Evolutionary conservation across 2,888 invertebrate genomes (phyloP), one percentile per base, ranked within the genome.

Genomic region (Acrobasis consociella): DNA sequence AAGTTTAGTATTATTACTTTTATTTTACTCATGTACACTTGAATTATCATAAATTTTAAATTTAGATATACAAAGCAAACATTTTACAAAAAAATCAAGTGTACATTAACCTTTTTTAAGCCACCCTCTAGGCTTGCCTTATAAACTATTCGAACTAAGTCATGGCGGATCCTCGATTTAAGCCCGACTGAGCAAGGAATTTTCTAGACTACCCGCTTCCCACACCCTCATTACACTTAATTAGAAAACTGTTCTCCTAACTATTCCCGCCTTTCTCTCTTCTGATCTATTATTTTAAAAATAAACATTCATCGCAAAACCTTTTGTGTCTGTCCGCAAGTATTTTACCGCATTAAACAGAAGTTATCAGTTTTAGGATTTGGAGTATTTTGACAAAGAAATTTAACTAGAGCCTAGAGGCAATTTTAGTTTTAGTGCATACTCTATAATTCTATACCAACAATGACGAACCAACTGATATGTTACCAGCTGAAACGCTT

Each of bases 161-260:
- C 39, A 16, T 42, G 16, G 15, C 17, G 55, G 55, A 56, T 53
- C 37, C n/a, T 5, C 55, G 55, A 42, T 56, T 42, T 17, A 56
- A 56, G 56, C 42, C 17, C 22, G 22, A 22, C 17, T 56, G 56
- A 56, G 42, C 16, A 59, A 59, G 38, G 49, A 59, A 50, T 59
- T 51, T 51, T 49, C 59, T 49, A 37, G 49, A 59, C 49, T 50
- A 46, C 49, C 49, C 50, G 46, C 11, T 38, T n/a, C n/a, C 49
- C 49, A 59, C 49, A 59, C 59, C 49, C 49, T 49, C 59, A 59
- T 59, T 59, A 50, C 38, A 50, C 49, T 50, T 50, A 59, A 59
- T 56, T 56, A 56, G 56, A 56, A 56, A 56, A 56, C 56, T 56
- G 39, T 46, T 56, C 56, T 2, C 42, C 17, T 17, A 56, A 56